Evolutionary conservation across 2,797 vertebrate species (phyloP).

Genomic region (Anabacerthia variegaticeps): DNA sequence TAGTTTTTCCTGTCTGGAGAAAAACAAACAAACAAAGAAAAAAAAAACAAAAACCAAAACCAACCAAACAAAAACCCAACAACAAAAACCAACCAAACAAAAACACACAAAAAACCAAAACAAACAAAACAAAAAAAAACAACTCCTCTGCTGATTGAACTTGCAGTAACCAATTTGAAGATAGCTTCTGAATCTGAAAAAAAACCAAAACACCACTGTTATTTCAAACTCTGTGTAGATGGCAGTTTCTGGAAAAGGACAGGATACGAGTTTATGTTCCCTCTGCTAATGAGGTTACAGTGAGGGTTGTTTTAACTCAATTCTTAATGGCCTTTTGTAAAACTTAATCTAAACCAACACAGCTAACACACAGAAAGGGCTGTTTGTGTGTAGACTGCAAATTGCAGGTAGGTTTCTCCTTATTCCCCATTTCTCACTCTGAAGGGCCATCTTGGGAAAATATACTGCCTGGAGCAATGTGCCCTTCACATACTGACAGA

Average conservation of each 20-base stretch:
- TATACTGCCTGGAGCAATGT: neutral
- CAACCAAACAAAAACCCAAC: neutral
- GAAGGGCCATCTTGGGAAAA: neutral
- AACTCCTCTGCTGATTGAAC: neutral
- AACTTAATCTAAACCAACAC: neutral
- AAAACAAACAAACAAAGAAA: neutral
- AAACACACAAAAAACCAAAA: too few relatives aligned
- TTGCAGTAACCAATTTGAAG: neutral
- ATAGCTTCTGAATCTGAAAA: neutral
- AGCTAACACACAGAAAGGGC: neutral
- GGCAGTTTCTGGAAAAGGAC: neutral
- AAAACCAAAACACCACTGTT: neutral
- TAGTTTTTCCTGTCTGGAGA: neutral
- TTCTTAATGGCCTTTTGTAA: neutral
- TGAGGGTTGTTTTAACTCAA: neutral
- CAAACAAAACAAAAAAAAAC: too few relatives aligned
- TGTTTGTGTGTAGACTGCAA: neutral
- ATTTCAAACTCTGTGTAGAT: neutral
- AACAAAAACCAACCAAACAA: too few relatives aligned
- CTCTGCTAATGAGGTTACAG: neutral
- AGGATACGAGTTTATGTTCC: neutral
- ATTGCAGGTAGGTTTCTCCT: neutral
- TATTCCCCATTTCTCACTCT: neutral
- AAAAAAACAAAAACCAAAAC: neutral
- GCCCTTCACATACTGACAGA: neutral